Evolutionary conservation across 2,888 invertebrate genomes (phyloP).

Genomic region (Lochmaea crataegi): DNA sequence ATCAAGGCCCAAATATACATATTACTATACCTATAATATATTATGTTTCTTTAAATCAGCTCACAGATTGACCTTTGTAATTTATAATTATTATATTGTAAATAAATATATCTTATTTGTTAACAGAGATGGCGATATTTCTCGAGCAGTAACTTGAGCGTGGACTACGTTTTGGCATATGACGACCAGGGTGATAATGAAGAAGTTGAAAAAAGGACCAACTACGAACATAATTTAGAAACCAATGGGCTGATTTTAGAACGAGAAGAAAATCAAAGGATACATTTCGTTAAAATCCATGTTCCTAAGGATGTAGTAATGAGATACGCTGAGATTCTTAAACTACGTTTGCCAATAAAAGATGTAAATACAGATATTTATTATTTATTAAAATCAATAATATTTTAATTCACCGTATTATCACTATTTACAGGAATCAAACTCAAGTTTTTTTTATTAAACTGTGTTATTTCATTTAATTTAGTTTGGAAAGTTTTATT

Average conservation of each 20-base stretch:
- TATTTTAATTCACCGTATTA: too few relatives aligned
- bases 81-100: neutral
- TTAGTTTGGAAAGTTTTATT: too few relatives aligned
- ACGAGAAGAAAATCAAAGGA: constrained; percentile 71
- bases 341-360: constrained; percentile 82
- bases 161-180: constrained; percentile 76
- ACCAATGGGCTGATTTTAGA: constrained; percentile 73
- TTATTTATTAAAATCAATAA: too few relatives aligned
- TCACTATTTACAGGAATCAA: too few relatives aligned
- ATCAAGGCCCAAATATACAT: too few relatives aligned
- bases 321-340: constrained; percentile 81
- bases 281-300: constrained; percentile 79
- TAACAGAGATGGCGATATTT: constrained; percentile 69
- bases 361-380: constrained; percentile 65
- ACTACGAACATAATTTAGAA: constrained; percentile 73
- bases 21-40: too few relatives aligned
- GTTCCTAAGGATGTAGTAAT: constrained; percentile 77
- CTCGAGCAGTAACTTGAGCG: constrained; percentile 66
- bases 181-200: constrained; percentile 58
- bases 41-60: too few relatives aligned
- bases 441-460: too few relatives aligned
- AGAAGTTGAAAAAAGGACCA: constrained; percentile 66
- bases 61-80: neutral
- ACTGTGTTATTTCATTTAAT: too few relatives aligned
- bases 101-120: constrained; percentile 8